Evolutionary conservation across 2,797 vertebrate genomes (phyloP).

Genomic region (Lagodon rhomboides): DNA sequence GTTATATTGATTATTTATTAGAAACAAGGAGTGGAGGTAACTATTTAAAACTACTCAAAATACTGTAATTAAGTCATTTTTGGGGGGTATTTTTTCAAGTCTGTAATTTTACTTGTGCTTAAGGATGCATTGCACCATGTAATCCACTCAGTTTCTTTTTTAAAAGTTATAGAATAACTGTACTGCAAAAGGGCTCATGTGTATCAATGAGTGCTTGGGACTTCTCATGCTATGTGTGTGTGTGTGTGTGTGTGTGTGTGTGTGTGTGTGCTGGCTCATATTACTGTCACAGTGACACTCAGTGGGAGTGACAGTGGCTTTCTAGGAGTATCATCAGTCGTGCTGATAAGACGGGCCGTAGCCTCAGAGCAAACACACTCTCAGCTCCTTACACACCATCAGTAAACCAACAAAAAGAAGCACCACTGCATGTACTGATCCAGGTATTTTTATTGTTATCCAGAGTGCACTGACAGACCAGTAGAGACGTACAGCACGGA

Average conservation of each 20-base stretch:
- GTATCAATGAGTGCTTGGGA: slow-evolving; percentile 27
- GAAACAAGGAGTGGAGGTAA: too few relatives aligned
- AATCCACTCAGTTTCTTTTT: too few relatives aligned
- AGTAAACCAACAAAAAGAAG: slow-evolving; percentile 15
- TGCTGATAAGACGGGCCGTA: slow-evolving; percentile 48
- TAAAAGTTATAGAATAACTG: neutral
- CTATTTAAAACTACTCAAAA: too few relatives aligned
- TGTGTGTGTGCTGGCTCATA: slow-evolving; percentile 31
- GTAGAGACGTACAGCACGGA: slow-evolving; percentile 47
- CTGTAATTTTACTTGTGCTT: too few relatives aligned
- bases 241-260: slow-evolving; percentile 8
- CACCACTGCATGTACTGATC: slow-evolving; percentile 43
- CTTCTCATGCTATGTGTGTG: slow-evolving; percentile 22
- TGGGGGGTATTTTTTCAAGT: too few relatives aligned
- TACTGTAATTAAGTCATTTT: too few relatives aligned
- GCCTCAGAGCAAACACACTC: slow-evolving; percentile 56
- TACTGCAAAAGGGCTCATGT: neutral
- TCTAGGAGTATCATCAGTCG: slow-evolving; percentile 71
- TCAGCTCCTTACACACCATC: neutral
- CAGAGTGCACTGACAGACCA: slow-evolving; percentile 59
- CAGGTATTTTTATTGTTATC: slow-evolving; percentile 78
- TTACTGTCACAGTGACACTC: slow-evolving; percentile 63
- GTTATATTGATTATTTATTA: too few relatives aligned
- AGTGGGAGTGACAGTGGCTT: slow-evolving; percentile 70
- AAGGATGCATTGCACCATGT: too few relatives aligned